Evolutionary conservation across 2,113 vertebrate species (phyloP).

Genomic region (Sarotherodon lohbergeri): DNA sequence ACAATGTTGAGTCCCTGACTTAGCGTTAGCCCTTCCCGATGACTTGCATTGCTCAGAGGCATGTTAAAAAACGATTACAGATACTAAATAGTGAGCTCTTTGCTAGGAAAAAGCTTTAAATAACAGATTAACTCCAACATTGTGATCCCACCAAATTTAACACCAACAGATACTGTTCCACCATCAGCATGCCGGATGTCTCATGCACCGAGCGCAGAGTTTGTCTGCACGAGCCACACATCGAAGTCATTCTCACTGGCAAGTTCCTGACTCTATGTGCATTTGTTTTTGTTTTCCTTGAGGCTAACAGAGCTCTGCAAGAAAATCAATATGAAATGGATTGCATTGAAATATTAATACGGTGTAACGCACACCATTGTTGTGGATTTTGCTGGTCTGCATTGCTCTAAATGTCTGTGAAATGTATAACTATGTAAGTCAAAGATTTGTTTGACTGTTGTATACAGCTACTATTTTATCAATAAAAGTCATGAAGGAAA

Average conservation of each 20-base stretch:
- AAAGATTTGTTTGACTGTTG: slow-evolving; percentile 55
- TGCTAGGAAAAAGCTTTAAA: slow-evolving; percentile 27
- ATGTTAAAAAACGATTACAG: slow-evolving; percentile 36
- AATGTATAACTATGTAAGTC: slow-evolving; percentile 50
- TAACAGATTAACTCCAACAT: slow-evolving; percentile 6
- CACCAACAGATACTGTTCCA: neutral
- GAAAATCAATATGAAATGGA: slow-evolving; percentile 10
- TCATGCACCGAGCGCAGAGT: neutral
- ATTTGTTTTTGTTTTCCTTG: neutral
- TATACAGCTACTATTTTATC: slow-evolving; percentile 72
- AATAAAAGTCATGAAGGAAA: slow-evolving; percentile 63
- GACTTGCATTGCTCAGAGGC: slow-evolving; percentile 41
- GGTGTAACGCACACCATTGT: slow-evolving; percentile 46
- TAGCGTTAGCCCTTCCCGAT: neutral
- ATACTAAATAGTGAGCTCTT: neutral
- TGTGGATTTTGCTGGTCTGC: slow-evolving; percentile 53
- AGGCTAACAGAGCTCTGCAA: slow-evolving; percentile 25
- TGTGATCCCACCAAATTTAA: slow-evolving; percentile 6
- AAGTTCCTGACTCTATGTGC: slow-evolving; percentile 22
- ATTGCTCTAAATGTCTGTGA: slow-evolving; percentile 61
- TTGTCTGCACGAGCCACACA: slow-evolving; percentile 32
- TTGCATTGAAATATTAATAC: slow-evolving; percentile 42
- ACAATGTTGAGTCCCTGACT: neutral
- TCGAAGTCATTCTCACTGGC: neutral
- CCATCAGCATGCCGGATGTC: slow-evolving; percentile 28